These are phyloP conservation scores for Pristionchus entomophagus DNA, from an alignment of 2,888 invertebrate genomes.

Conservation along the genomic window DNA sequence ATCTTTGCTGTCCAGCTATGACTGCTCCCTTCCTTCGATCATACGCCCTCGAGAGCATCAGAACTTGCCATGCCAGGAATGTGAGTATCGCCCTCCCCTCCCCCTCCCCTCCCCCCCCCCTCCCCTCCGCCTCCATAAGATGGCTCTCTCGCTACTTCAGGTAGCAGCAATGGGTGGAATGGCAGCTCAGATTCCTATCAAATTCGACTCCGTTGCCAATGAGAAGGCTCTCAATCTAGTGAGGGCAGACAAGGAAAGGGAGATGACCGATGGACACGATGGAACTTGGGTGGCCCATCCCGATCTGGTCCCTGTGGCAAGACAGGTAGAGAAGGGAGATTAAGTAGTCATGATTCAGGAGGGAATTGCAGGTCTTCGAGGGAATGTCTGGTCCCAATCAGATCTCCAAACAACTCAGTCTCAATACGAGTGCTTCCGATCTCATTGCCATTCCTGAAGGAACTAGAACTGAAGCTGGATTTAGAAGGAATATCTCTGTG, in stretches of 20 bases:
- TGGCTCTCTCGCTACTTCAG: slow-evolving; percentile 69
- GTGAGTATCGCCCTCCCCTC: too few relatives aligned
- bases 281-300: slow-evolving; percentile 85
- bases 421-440: slow-evolving; percentile 54
- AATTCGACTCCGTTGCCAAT: slow-evolving; percentile 70
- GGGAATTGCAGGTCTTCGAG: slow-evolving; percentile 51
- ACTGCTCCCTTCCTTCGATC: slow-evolving; percentile 82
- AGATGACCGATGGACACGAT: slow-evolving; percentile 80
- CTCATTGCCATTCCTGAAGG: slow-evolving; percentile 80
- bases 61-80: slow-evolving; percentile 78
- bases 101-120: too few relatives aligned
- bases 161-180: slow-evolving; percentile 76
- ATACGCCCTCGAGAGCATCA: slow-evolving; percentile 81
- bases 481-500: slow-evolving; percentile 83
- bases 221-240: slow-evolving; percentile 71
- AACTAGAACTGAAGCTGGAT: slow-evolving; percentile 82
- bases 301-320: slow-evolving; percentile 79
- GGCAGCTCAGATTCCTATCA: slow-evolving; percentile 82
- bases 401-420: slow-evolving; percentile 63
- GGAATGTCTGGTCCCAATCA: slow-evolving; percentile 68
- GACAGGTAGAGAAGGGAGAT: too few relatives aligned
- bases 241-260: slow-evolving; percentile 75
- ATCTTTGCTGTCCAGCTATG: slow-evolving; percentile 77
- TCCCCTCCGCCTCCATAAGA: too few relatives aligned
- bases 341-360: too few relatives aligned